Conservation (phyloP, 2,888 invertebrate genomes). For the Epistrophella euchroma region DNA sequence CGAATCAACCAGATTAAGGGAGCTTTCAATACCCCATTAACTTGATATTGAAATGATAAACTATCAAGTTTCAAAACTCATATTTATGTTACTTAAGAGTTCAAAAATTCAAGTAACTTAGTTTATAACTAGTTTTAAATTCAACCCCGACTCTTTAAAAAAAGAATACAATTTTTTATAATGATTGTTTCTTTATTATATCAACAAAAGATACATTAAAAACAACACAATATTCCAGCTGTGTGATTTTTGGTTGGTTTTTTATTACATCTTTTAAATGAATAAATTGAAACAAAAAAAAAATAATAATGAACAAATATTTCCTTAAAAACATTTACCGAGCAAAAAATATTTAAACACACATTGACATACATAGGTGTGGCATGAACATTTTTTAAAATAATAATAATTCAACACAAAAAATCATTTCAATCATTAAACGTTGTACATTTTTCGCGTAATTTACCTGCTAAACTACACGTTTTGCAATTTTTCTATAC, state of each 20-base stretch:
- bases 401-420: slow-evolving; percentile 2
- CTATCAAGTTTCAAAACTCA: too few species aligned
- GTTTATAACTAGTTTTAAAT: too few species aligned
- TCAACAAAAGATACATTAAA: too few species aligned
- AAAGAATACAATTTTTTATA: too few species aligned
- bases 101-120: too few species aligned
- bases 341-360: neutral
- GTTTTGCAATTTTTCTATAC: slow-evolving; percentile 14
- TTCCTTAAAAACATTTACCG: neutral
- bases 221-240: slow-evolving; percentile 4
- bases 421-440: slow-evolving; percentile 32
- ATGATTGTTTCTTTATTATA: too few species aligned
- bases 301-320: neutral
- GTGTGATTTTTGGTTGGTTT: slow-evolving; percentile 1
- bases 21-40: too few species aligned
- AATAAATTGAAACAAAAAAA: neutral
- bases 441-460: slow-evolving; percentile 24
- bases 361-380: neutral
- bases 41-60: too few species aligned
- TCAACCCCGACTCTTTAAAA: too few species aligned
- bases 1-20: too few species aligned
- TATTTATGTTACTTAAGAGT: too few species aligned
- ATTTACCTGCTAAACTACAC: slow-evolving; percentile 41
- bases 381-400: neutral
- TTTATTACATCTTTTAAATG: neutral